Evolutionary conservation across 2,888 invertebrate species (phyloP).

Genomic region (Acleris emargana): DNA sequence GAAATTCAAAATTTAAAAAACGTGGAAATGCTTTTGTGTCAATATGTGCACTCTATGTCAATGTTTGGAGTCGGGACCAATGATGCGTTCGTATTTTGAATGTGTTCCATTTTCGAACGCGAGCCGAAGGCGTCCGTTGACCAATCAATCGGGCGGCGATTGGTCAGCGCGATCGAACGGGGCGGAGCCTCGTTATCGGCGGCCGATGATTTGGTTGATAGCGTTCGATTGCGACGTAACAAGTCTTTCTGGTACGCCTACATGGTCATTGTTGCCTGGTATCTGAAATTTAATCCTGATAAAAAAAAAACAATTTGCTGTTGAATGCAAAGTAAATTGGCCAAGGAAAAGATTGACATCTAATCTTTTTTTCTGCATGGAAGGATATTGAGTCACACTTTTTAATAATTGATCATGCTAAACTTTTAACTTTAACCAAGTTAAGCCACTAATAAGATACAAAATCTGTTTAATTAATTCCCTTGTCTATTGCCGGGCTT

Average conservation of each 20-base stretch:
- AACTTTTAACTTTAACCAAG: constrained; percentile 18
- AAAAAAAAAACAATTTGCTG: constrained; percentile 25
- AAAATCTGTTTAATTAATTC: constrained; percentile 34
- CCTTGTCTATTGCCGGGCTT: constrained; percentile 35
- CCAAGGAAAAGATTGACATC: no score
- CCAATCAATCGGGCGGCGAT: constrained; percentile 74
- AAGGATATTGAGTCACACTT: no score
- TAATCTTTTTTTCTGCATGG: no score
- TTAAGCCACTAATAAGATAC: constrained; percentile 25
- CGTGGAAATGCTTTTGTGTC: constrained; percentile 50
- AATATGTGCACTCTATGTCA: constrained; percentile 42
- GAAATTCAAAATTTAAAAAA: constrained; percentile 45
- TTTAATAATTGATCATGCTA: neutral
- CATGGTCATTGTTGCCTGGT: constrained; percentile 33
- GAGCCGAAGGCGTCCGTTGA: constrained; percentile 62
- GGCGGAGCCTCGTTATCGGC: constrained; percentile 71
- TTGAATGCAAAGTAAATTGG: neutral
- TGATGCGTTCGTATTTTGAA: constrained; percentile 34
- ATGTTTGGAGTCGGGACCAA: constrained; percentile 20
- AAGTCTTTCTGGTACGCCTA: constrained; percentile 29
- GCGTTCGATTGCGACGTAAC: constrained; percentile 48
- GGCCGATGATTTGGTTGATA: constrained; percentile 58
- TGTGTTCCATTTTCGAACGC: constrained; percentile 48
- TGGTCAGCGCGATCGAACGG: constrained; percentile 63
- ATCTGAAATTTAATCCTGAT: constrained; percentile 12